These are phyloP conservation scores for Aphelenchoides avenae DNA, from an alignment of 1,140 invertebrate genomes.

Conservation along the genomic window DNA sequence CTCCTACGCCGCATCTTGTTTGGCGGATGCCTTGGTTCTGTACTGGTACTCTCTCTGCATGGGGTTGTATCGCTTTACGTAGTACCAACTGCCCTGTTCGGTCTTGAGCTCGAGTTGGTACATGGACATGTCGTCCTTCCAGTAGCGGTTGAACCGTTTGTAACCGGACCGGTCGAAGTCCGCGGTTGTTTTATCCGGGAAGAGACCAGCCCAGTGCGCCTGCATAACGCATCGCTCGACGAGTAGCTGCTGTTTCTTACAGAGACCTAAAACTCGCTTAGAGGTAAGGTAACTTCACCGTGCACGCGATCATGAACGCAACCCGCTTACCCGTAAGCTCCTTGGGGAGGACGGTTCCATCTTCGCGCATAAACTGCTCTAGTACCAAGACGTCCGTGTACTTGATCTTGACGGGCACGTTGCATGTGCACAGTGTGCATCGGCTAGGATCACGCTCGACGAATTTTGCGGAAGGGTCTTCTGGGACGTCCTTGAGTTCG, in stretches of 20 bases:
- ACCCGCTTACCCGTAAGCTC: slow-evolving; percentile 50
- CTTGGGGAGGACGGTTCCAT: slow-evolving; percentile 55
- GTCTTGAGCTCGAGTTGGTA: slow-evolving; percentile 45
- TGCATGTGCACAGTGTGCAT: slow-evolving; percentile 50
- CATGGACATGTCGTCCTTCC: slow-evolving; percentile 56
- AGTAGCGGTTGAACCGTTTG: slow-evolving; percentile 57
- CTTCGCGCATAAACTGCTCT: slow-evolving; percentile 58
- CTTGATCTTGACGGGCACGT: slow-evolving; percentile 44
- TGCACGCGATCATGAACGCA: too few species aligned
- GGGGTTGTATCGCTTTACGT: slow-evolving; percentile 55
- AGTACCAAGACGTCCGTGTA: slow-evolving; percentile 55
- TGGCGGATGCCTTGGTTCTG: too few species aligned
- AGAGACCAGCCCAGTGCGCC: slow-evolving; percentile 57
- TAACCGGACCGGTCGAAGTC: slow-evolving; percentile 57
- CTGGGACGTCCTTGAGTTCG: too few species aligned
- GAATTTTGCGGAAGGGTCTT: too few species aligned
- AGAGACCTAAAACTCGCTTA: slow-evolving; percentile 43
- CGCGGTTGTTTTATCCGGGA: slow-evolving; percentile 49
- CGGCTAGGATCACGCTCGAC: too few species aligned
- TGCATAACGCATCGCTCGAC: slow-evolving; percentile 59
- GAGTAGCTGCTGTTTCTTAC: slow-evolving; percentile 48
- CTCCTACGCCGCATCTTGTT: too few species aligned
- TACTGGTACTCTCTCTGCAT: slow-evolving; percentile 25
- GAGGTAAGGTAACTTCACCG: too few species aligned
- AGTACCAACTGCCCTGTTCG: slow-evolving; percentile 51